Evolutionary conservation across 2,797 vertebrate species (phyloP).

Genomic region (Semaprochilodus insignis): DNA sequence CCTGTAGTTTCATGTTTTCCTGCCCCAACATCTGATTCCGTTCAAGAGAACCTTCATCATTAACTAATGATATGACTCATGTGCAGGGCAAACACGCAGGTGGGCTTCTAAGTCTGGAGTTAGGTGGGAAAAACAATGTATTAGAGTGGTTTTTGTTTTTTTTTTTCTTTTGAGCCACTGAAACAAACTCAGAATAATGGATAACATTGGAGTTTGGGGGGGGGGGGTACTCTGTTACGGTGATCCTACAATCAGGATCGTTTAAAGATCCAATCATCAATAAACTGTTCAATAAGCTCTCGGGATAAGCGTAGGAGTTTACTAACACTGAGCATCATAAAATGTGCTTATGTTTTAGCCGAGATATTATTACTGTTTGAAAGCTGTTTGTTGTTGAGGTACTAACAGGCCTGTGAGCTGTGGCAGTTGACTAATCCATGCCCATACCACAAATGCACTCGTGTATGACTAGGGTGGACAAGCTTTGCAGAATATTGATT

Average conservation of each 20-base stretch:
- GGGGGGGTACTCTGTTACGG: neutral
- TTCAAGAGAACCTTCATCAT: neutral
- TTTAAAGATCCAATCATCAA: neutral
- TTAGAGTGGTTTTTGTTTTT: neutral
- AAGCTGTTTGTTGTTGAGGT: neutral
- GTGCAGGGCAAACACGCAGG: neutral
- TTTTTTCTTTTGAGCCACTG: neutral
- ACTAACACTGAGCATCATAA: neutral
- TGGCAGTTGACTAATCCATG: neutral
- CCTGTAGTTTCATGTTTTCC: neutral
- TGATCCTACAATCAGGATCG: neutral
- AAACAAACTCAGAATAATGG: neutral
- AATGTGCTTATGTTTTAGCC: neutral
- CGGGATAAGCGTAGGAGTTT: neutral
- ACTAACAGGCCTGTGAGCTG: neutral
- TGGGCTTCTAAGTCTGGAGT: too few species aligned
- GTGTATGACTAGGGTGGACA: neutral
- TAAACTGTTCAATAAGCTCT: neutral
- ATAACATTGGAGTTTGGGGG: neutral
- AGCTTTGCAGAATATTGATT: too few species aligned
- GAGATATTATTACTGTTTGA: neutral
- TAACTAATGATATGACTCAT: neutral
- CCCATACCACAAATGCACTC: neutral
- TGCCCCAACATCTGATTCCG: neutral
- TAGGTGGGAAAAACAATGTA: too few species aligned